These are phyloP conservation scores for Varanus komodoensis DNA, from an alignment of 2,113 vertebrate genomes.

Conservation along the genomic window DNA sequence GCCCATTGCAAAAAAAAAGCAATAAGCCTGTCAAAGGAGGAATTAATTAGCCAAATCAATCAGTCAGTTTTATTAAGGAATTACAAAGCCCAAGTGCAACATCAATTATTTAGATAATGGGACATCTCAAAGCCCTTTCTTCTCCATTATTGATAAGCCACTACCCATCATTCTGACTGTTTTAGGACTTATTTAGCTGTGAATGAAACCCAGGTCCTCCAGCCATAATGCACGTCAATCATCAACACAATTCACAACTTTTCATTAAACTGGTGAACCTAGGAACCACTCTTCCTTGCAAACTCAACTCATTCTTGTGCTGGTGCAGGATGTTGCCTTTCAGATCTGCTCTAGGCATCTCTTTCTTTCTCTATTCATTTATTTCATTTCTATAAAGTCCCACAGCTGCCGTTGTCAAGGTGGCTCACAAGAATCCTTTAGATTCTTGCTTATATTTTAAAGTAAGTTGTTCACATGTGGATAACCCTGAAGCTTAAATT, in stretches of 20 bases:
- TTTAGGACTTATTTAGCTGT: slow-evolving; percentile 80
- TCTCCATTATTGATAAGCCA: slow-evolving; percentile 85
- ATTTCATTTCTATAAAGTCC: no score
- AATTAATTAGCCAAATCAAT: slow-evolving; percentile 89
- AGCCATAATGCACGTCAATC: slow-evolving; percentile 73
- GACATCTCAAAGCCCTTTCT: slow-evolving; percentile 83
- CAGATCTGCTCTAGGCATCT: not conserved
- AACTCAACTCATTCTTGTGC: no score
- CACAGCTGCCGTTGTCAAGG: no score
- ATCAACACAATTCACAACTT: slow-evolving; percentile 32
- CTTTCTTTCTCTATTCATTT: no score
- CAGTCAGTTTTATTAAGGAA: slow-evolving; percentile 88
- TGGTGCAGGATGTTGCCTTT: not conserved
- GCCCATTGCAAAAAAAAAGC: slow-evolving; percentile 78
- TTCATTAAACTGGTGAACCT: not conserved
- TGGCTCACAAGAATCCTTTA: no score
- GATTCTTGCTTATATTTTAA: not conserved
- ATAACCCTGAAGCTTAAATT: not conserved
- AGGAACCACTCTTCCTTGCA: not conserved
- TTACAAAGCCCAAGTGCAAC: slow-evolving; percentile 84
- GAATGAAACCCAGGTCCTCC: slow-evolving; percentile 80
- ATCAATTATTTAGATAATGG: slow-evolving; percentile 88
- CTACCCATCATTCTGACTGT: slow-evolving; percentile 81
- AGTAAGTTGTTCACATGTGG: not conserved
- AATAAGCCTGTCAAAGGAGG: slow-evolving; percentile 82